Percentiles rank a stretch among this genome's conserved stretches.
These are phyloP conservation scores for Schizopygopsis pylzovi DNA, from an alignment of 2,797 vertebrate genomes.

Conservation along the genomic window DNA sequence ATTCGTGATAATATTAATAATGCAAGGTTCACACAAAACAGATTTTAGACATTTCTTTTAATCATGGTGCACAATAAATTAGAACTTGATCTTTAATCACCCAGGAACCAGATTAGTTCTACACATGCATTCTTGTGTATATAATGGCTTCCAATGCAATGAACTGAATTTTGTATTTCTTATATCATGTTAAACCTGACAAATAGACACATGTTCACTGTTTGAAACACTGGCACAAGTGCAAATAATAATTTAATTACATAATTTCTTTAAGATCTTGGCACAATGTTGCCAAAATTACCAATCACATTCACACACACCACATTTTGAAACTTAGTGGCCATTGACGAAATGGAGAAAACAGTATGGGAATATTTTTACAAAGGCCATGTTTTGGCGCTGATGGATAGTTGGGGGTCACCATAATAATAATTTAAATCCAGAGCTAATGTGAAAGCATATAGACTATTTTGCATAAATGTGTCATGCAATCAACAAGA, in stretches of 20 bases:
- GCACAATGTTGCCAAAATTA: conserved; percentile 36
- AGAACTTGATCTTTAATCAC: conserved; percentile 19
- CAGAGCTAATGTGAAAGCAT: conserved; percentile 1
- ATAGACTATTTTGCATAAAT: conserved; percentile 12
- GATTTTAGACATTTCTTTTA: conserved; percentile 51
- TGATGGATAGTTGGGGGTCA: not conserved
- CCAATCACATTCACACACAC: conserved; percentile 31
- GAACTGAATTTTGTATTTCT: not conserved
- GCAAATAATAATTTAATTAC: conserved; percentile 62
- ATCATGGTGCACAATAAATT: conserved; percentile 23
- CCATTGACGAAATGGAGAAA: conserved; percentile 7
- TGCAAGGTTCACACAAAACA: not conserved
- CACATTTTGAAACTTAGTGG: conserved; percentile 34
- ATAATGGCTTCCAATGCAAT: not conserved
- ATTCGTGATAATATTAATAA: not conserved
- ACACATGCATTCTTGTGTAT: conserved; percentile 12
- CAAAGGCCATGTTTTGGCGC: not conserved
- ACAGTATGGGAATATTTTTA: conserved; percentile 29
- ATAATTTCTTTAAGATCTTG: conserved; percentile 37
- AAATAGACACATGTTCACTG: conserved; percentile 42
- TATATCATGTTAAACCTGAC: conserved; percentile 25
- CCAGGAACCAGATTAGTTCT: conserved; percentile 33
- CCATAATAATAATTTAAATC: not conserved
- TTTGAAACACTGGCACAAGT: conserved; percentile 48
- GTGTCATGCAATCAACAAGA: not conserved